These are phyloP conservation scores for Zaprionus taronus DNA, from an alignment of 1,140 invertebrate genomes.

Conservation along the genomic window DNA sequence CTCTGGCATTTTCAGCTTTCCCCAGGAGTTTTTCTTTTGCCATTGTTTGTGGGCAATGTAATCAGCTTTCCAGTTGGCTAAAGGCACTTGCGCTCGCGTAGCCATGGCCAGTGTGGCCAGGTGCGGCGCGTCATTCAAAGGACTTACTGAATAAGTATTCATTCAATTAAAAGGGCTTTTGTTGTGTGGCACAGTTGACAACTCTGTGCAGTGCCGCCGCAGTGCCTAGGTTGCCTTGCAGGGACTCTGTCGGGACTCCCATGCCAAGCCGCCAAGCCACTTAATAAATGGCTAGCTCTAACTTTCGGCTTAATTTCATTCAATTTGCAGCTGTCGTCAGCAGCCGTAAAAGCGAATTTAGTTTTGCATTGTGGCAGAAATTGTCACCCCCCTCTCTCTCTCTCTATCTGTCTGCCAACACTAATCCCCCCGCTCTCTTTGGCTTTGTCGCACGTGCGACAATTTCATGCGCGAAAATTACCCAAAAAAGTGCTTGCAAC, in stretches of 20 bases:
- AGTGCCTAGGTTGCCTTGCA: neutral
- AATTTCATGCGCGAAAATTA: slow-evolving; percentile 35
- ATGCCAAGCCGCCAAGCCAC: slow-evolving; percentile 33
- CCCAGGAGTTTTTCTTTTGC: slow-evolving; percentile 6
- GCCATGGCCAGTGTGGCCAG: neutral
- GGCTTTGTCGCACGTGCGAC: slow-evolving; percentile 7
- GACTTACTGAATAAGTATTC: slow-evolving; percentile 46
- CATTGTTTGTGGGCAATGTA: slow-evolving; percentile 50
- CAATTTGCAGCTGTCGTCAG: slow-evolving; percentile 80
- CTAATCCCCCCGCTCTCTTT: neutral
- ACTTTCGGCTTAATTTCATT: slow-evolving; percentile 73
- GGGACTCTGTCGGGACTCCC: neutral
- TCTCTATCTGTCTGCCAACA: neutral
- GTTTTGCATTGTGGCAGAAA: slow-evolving; percentile 66
- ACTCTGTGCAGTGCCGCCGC: neutral
- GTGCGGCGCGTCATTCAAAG: slow-evolving; percentile 25
- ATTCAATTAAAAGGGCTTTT: slow-evolving; percentile 62
- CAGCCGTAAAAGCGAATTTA: slow-evolving; percentile 78
- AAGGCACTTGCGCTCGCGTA: slow-evolving; percentile 32
- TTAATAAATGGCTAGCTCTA: slow-evolving; percentile 74
- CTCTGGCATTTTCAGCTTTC: slow-evolving; percentile 22
- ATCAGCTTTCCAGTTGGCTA: slow-evolving; percentile 55
- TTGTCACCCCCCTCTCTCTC: neutral
- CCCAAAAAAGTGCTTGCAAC: slow-evolving; percentile 6
- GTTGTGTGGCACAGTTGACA: slow-evolving; percentile 11